Base-by-base conservation (phyloP, 2,113 vertebrate genomes). In the Rostratula benghalensis region DNA sequence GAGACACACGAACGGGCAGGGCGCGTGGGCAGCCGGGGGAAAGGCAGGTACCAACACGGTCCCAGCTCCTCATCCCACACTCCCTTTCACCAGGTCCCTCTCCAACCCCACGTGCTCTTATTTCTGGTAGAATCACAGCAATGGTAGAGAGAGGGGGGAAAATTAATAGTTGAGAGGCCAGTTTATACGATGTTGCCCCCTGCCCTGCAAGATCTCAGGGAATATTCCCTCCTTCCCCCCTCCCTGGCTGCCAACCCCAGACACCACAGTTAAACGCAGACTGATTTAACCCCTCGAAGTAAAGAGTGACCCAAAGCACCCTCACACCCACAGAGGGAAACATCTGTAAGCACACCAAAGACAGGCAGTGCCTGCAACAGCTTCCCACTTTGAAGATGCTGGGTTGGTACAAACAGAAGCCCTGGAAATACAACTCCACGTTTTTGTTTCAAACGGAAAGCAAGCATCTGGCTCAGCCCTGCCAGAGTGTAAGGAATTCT, bases 1-100 rank as follows among this genome's bases (percentile, higher is more conserved):
- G 12, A 21, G 0, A 0, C 2, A 27, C 3, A 79, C 33, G 30
- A 31, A 61, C 4, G 10, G 59, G 41, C 74, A 67, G 17, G 48
- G 21, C 10, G 2, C 9, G 5, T 0, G 8, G 30, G 11, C 50
- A 59, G 39, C 74, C 25, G 3, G 0, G 6, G 43, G 3, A 31
- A 61, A 81, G 73, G 19, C 46, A 46, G 19, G 46, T 46, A 46
- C 46, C 3, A 46, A 46, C 46, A 46, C 46, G 8, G 46, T 46
- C 20, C 46, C 46, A 46, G 19, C 79, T 83, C 68, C 63, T 65
- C 10, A 0, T 10, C 59, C 39, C 56, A 18, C 21, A 17, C 13
- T 76, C 20, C 31, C 37, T 31, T 43, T 50, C 75, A 78, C 27
- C 27, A 76, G 35, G 30, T 18, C 43, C 41, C 39, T 25, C 50